Percentiles rank a stretch among this genome's conserved stretches.
Conservation (phyloP, 2,113 vertebrate genomes). For the Tringa solitaria region DNA sequence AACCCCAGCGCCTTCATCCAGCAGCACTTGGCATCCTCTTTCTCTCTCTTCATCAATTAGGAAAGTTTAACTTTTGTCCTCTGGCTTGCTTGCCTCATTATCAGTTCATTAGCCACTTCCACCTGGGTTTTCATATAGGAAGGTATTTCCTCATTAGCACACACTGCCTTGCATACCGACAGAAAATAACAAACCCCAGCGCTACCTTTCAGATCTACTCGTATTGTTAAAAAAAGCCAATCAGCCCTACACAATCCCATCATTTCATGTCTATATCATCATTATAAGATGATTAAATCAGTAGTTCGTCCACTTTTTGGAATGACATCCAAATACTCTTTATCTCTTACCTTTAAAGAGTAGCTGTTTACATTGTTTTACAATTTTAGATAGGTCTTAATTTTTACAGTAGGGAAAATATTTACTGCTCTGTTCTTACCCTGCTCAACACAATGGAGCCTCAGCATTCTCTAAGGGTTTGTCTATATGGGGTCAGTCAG, state of each 20-base stretch:
- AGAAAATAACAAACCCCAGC: neutral
- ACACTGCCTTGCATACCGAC: neutral
- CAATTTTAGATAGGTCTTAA: conserved; percentile 6
- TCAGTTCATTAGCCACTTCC: conserved; percentile 53
- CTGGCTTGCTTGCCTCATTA: conserved; percentile 51
- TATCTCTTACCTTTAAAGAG: neutral
- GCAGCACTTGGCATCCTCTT: neutral
- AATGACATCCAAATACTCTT: neutral
- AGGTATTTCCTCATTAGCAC: conserved; percentile 54
- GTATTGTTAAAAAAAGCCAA: neutral
- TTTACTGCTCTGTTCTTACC: conserved; percentile 2
- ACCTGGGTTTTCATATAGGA: conserved; percentile 27
- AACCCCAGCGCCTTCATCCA: neutral
- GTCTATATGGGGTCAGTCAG: neutral
- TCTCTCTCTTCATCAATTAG: conserved; percentile 35
- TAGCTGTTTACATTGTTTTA: neutral
- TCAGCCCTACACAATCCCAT: neutral
- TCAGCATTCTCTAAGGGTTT: neutral
- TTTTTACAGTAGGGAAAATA: conserved; percentile 23
- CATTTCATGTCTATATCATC: neutral
- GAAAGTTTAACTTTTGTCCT: conserved; percentile 60
- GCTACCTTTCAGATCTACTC: neutral
- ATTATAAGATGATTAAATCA: neutral
- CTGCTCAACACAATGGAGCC: neutral
- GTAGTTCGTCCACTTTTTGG: neutral